Evolutionary conservation across 2,888 invertebrate species (phyloP), one percentile per base, ranked within the genome.

Genomic region (Mimumesa dahlbomi): DNA sequence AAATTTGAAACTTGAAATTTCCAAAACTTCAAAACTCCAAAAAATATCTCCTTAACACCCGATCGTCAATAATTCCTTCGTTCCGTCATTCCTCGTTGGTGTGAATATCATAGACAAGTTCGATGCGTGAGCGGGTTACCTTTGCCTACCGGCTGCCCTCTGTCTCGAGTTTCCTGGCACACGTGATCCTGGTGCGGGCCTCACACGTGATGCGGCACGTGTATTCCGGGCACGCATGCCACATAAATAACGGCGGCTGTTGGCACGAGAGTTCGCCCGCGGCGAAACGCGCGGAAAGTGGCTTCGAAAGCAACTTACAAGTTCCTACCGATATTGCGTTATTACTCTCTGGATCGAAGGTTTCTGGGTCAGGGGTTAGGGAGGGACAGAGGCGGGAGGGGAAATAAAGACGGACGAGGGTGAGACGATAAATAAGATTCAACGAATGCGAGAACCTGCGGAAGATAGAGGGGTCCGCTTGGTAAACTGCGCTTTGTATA

Each of bases 231-330:
- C 87, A 87, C 87, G 87, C 82, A 80, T 70, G 53, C 53, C 73
- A 84, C 82, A 85, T 87, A 87, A 87, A 87, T 86, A 87, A 85
- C n/a, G n/a, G n/a, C n/a, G n/a, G n/a, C n/a, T n/a, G n/a, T n/a
- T 79, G 73, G 73, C 70, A 72, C 63, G 58, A 45, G 64, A 61
- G 64, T 68, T 58, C 42, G 56, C 42, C 59, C 61, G 59, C 56
- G 57, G 54, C 59, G 38, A 68, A 75, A 69, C 68, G 73, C 72
- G 74, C 70, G 74, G 73, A 79, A 82, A 85, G 85, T 82, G 82
- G 81, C 84, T 80, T 78, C 65, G 78, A 82, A 82, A 82, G 83
- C 78, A 75, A 79, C 83, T 84, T 83, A 81, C 82, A 79, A 85
- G 75, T 82, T 85, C 73, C 74, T 22, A 45, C 76, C 74, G 81